Evolutionary conservation across 2,888 invertebrate genomes (phyloP), one percentile per base, ranked within the genome.

Genomic region (Watsonalla cultraria): DNA sequence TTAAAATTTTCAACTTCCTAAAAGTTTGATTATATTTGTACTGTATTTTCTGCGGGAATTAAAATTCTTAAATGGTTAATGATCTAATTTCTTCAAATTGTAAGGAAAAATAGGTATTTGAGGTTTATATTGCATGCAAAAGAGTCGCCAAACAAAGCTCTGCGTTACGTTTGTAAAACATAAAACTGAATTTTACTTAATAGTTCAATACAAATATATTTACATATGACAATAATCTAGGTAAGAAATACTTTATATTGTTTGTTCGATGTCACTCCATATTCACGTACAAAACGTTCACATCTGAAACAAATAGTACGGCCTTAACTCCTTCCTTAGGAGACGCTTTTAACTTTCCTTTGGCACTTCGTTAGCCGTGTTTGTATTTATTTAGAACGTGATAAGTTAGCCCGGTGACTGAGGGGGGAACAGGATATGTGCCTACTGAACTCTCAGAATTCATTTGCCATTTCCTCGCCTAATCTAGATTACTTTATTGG

Each of bases 321-420:
- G 68, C 57, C 48, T 55, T 48, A 67, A 68, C 73, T 76, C 66
- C 73, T 78, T 78, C 73, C 74, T 76, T 74, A 72, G 76, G 59
- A 76, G 79, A 77, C 83, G 84, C 81, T 87, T 86, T 88, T 82
- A 88, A 86, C 84, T 85, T 84, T 80, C 80, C 82, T 84, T 88
- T 82, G 78, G 80, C 89, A 87, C 85, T 84, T 88, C 86, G 85
- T 90, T 90, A 89, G 83, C 69, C 68, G 70, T 82, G 80, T 83
- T 86, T 84, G 84, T 87, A 80, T 89, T 86, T 88, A 86, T 88
- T 88, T 84, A 83, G 76, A 82, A 71, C 79, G 78, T 83, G 84
- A 88, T 87, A 87, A 87, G 83, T 89, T 84, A 78, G 70, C 73
- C 76, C 74, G 73, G 73, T 69, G 80, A 84, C 76, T 78, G 82